Percentiles rank a stretch among this genome's conserved stretches.
phyloP scores from a whole-genome alignment of 2,888 invertebrate species.

The Calameuta pallipes region DNA sequence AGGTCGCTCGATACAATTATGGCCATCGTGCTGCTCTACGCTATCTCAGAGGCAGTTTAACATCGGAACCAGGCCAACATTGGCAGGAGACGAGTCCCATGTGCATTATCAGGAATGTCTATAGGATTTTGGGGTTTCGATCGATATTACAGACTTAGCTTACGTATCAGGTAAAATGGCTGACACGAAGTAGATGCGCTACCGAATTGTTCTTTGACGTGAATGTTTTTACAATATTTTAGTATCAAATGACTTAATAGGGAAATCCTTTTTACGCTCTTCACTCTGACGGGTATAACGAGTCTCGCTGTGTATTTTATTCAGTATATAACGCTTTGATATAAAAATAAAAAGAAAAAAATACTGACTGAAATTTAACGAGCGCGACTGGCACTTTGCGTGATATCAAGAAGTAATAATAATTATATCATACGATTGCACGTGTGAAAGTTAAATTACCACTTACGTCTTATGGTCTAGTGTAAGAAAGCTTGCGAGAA shows the following conservation, averaged over 20 bases:
- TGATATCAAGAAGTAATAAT: neutral
- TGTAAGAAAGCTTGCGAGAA: neutral
- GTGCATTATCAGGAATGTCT: neutral
- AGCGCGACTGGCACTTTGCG: neutral
- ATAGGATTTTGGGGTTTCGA: neutral
- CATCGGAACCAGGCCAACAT: constrained; percentile 56
- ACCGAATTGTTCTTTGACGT: neutral
- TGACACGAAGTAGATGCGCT: neutral
- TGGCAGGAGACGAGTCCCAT: constrained; percentile 22
- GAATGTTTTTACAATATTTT: neutral
- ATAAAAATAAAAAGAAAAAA: neutral
- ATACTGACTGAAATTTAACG: neutral
- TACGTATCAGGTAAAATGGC: neutral
- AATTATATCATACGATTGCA: neutral
- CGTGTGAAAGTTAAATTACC: neutral
- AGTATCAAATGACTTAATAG: neutral
- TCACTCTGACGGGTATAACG: neutral
- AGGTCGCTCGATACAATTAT: constrained; percentile 45
- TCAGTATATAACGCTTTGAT: neutral
- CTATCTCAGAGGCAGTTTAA: constrained; percentile 48
- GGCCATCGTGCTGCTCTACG: constrained; percentile 30
- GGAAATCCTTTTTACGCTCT: neutral
- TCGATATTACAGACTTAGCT: neutral
- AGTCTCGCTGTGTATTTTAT: neutral
- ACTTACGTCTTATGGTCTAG: neutral